Conservation (phyloP, 2,797 vertebrate genomes). For the Yasuhikotakia modesta region DNA sequence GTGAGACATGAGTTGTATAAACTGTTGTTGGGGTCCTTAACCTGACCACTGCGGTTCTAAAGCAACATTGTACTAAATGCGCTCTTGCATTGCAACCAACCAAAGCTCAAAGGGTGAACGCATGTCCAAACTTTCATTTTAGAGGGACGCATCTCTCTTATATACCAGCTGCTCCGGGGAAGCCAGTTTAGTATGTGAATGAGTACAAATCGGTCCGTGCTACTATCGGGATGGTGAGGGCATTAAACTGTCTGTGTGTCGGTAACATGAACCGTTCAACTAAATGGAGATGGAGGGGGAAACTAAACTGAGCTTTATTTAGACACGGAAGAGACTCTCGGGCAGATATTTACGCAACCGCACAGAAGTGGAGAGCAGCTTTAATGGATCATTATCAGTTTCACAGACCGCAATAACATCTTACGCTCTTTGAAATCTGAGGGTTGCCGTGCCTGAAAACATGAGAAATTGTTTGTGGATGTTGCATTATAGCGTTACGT, state of each 20-base stretch:
- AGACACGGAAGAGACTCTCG: conserved; percentile 56
- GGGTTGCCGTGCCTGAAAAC: conserved; percentile 33
- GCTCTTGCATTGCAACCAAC: not conserved
- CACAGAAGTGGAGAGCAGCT: conserved; percentile 36
- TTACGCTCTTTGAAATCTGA: conserved; percentile 21
- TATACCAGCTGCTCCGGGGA: not conserved
- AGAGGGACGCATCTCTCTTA: not conserved
- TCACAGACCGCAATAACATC: not conserved
- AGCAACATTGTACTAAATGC: no score
- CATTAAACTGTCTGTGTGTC: conserved; percentile 33
- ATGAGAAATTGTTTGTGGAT: conserved; percentile 15
- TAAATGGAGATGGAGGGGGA: conserved; percentile 61
- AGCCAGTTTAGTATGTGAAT: conserved; percentile 41
- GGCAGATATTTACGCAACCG: conserved; percentile 38
- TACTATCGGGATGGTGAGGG: conserved; percentile 20
- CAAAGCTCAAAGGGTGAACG: not conserved
- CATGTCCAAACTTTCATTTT: not conserved
- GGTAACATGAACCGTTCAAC: conserved; percentile 71
- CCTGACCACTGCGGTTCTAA: no score
- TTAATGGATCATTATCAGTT: conserved; percentile 22
- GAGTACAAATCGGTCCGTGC: conserved; percentile 8
- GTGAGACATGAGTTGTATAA: no score
- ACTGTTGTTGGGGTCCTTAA: no score
- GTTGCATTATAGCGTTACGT: conserved; percentile 10
- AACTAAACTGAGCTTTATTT: conserved; percentile 66